phyloP scores from a whole-genome alignment of 1,140 invertebrate genomes.

The Periplaneta americana region DNA sequence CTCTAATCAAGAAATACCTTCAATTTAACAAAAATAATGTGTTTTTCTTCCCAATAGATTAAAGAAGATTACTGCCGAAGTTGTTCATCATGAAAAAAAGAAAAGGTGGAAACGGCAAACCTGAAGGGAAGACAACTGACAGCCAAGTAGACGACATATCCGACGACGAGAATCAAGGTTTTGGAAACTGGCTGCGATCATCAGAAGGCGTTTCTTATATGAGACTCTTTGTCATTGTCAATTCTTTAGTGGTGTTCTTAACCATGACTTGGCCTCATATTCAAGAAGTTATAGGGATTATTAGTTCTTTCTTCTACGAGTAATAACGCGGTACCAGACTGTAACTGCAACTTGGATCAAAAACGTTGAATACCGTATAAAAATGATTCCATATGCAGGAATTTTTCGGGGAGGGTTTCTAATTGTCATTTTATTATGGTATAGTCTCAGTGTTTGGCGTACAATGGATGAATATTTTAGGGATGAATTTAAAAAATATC shows the following conservation, averaged over 20 bases:
- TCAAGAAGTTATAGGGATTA: constrained; percentile 33
- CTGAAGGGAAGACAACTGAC: not conserved
- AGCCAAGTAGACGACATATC: constrained; percentile 29
- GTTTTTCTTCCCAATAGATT: too few relatives aligned
- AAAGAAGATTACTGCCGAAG: not conserved
- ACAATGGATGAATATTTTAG: constrained; percentile 47
- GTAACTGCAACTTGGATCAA: not conserved
- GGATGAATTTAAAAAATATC: constrained; percentile 43
- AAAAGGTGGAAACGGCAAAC: not conserved
- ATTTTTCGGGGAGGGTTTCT: constrained; percentile 40
- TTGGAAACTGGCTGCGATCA: constrained; percentile 48
- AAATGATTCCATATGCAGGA: constrained; percentile 34
- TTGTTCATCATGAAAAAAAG: constrained; percentile 1
- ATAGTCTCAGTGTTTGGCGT: constrained; percentile 43
- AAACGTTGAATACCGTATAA: constrained; percentile 22
- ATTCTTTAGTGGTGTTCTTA: constrained; percentile 47
- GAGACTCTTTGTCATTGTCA: constrained; percentile 50
- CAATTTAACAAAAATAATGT: too few relatives aligned
- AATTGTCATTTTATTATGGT: constrained; percentile 41
- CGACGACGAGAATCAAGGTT: constrained; percentile 40
- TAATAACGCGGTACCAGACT: constrained; percentile 28
- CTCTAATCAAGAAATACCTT: too few relatives aligned
- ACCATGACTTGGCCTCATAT: constrained; percentile 50
- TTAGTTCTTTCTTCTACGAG: constrained; percentile 36
- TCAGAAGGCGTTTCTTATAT: constrained; percentile 49